Conservation (phyloP, 1,140 invertebrate species). For the Aethina tumida region DNA sequence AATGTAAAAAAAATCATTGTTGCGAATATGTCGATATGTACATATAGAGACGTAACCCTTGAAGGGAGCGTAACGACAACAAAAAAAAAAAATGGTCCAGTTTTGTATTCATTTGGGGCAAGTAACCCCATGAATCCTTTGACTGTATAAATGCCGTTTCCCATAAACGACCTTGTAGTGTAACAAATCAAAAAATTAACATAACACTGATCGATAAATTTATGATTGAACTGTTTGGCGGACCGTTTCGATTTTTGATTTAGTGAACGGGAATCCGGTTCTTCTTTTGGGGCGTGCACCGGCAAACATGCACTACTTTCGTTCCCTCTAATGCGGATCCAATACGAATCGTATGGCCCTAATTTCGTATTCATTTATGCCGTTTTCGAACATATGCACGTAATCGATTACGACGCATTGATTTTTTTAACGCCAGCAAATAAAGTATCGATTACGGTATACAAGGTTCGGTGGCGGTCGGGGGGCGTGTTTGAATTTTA, state of each 20-base stretch:
- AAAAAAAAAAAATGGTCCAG: slow-evolving; percentile 20
- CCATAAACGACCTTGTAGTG: slow-evolving; percentile 26
- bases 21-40: slow-evolving; percentile 15
- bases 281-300: slow-evolving; percentile 23
- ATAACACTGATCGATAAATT: slow-evolving; percentile 28
- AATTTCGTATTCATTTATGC: slow-evolving; percentile 23
- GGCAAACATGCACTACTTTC: slow-evolving; percentile 20
- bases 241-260: slow-evolving; percentile 18
- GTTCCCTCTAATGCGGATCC: slow-evolving; percentile 22
- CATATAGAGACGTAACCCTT: slow-evolving; percentile 23
- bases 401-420: slow-evolving; percentile 6
- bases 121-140: slow-evolving; percentile 18
- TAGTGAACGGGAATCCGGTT: no score
- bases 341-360: slow-evolving; percentile 12
- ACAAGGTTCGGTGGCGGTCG: no score
- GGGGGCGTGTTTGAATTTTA: no score
- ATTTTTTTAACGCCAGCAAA: no score
- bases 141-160: slow-evolving; percentile 25
- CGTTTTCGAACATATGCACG: slow-evolving; percentile 14
- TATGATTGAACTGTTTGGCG: slow-evolving; percentile 24
- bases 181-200: slow-evolving; percentile 25
- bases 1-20: slow-evolving; percentile 19
- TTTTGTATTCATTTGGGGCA: slow-evolving; percentile 25
- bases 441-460: slow-evolving; percentile 24
- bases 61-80: slow-evolving; percentile 13